These are phyloP conservation scores for Bedellia somnulentella DNA, from an alignment of 2,888 invertebrate species.

Conservation along the genomic window DNA sequence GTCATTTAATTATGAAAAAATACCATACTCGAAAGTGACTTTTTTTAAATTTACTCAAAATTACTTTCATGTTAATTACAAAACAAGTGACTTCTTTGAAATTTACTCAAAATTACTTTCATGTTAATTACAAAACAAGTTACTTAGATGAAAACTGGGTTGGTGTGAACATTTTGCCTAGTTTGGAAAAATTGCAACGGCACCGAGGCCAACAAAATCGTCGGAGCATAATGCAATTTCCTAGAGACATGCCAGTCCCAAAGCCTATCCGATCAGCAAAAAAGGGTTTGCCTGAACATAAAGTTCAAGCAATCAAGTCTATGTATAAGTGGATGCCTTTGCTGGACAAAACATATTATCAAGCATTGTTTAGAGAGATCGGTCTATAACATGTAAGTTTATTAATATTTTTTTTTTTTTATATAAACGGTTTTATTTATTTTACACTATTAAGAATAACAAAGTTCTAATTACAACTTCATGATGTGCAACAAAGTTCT, in stretches of 20 bases:
- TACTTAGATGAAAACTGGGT: conserved; percentile 1
- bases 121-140: too few relatives aligned
- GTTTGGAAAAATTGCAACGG: background rate
- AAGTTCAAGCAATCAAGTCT: conserved; percentile 1
- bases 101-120: conserved; percentile 6
- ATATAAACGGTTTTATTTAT: too few relatives aligned
- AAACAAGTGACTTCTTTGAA: conserved; percentile 1
- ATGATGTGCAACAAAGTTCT: too few relatives aligned
- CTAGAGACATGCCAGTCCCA: background rate
- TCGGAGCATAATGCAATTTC: too few relatives aligned
- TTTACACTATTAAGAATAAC: too few relatives aligned
- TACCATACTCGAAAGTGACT: conserved; percentile 3
- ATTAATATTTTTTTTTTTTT: too few relatives aligned
- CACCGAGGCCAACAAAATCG: background rate
- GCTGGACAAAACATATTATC: conserved; percentile 1
- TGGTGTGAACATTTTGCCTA: conserved; percentile 1
- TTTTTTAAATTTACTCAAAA: too few relatives aligned
- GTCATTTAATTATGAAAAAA: background rate
- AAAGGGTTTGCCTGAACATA: background rate
- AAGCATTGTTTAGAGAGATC: conserved; percentile 2
- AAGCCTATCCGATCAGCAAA: background rate
- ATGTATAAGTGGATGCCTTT: conserved; percentile 3
- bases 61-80: too few relatives aligned
- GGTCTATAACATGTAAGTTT: too few relatives aligned
- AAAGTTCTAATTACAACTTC: too few relatives aligned